Base-by-base conservation (phyloP, 2,888 invertebrate species). In the Zaprionus lineosus region DNA sequence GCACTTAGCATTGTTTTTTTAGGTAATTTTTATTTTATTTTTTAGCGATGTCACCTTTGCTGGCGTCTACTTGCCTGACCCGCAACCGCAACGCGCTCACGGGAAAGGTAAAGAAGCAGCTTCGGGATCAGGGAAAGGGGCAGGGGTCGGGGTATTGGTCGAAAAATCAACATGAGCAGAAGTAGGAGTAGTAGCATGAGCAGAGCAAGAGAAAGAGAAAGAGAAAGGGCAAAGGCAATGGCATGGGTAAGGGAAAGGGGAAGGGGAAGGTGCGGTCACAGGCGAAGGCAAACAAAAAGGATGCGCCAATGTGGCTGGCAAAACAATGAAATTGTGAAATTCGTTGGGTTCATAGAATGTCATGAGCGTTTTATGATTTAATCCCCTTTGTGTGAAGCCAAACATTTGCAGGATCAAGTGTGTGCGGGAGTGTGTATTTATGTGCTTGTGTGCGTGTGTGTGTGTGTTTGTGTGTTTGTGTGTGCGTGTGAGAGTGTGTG, bases 361-460 rank as follows among this genome's bases (percentile, higher is more conserved):
- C 61, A 41, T 63, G 65, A 68, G 63, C 51, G 48, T 58, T 77
- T 78, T 70, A 73, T 64, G 76, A 61, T 76, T 73, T 77, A 78
- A 79, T 82, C 82, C 74, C 59, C 58, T 73, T 82, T 73, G 69
- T 75, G 78, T 67, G 75, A 73, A 77, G 82, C 56, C 72, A 81
- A 72, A 77, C 77, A 81, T 77, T 61, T 56, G 41, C 64, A 56
- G 74, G 72, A 72, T 72, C 60, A 66, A 40, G 40, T 24, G 11
- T 2, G 9, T n/a, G n/a, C n/a, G n/a, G n/a, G n/a, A n/a, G n/a
- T n/a, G n/a, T n/a, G n/a, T n/a, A n/a, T n/a, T n/a, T n/a, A n/a
- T n/a, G n/a, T 9, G 21, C 16, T 14, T 21, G 28, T 9, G 18
- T 18, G 51, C 39, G 18, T 19, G 36, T 43, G 46, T n/a, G 37